Conservation (phyloP, 2,888 invertebrate genomes). For the Caenorhabditis drosophilae region DNA sequence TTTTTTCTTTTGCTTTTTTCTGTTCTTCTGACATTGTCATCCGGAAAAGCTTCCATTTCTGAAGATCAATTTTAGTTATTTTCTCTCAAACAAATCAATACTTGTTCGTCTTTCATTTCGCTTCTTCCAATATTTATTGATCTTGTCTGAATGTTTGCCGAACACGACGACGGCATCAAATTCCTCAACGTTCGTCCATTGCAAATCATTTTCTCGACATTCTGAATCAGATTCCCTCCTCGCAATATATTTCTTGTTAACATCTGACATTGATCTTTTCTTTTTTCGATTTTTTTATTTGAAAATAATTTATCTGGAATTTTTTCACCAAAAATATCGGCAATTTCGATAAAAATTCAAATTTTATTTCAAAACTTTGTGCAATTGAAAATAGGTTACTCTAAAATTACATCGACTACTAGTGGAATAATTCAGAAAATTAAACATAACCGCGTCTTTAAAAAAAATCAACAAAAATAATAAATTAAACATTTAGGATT, state of each 20-base stretch:
- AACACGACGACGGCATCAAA: no score
- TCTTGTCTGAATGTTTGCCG: slow-evolving; percentile 2
- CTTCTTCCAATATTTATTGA: slow-evolving; percentile 1
- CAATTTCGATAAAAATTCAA: not conserved
- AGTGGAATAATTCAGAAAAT: no score
- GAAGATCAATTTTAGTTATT: not conserved
- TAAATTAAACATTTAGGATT: no score
- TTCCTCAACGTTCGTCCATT: no score
- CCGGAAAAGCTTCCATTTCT: slow-evolving; percentile 44
- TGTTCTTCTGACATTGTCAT: slow-evolving; percentile 60
- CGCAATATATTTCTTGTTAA: not conserved
- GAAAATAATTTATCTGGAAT: not conserved
- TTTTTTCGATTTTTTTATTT: no score
- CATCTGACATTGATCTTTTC: not conserved
- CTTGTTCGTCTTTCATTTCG: no score
- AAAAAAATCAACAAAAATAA: no score
- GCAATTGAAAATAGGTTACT: no score
- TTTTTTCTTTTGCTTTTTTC: slow-evolving; percentile 50
- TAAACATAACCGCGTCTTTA: no score
- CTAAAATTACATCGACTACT: no score
- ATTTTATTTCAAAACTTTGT: not conserved
- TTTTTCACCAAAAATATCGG: not conserved
- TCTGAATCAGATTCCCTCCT: not conserved
- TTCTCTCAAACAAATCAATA: no score
- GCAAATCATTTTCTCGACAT: not conserved